Evolutionary conservation across 2,797 vertebrate species (phyloP).

Genomic region (Enteromius afrohamiltoni): DNA sequence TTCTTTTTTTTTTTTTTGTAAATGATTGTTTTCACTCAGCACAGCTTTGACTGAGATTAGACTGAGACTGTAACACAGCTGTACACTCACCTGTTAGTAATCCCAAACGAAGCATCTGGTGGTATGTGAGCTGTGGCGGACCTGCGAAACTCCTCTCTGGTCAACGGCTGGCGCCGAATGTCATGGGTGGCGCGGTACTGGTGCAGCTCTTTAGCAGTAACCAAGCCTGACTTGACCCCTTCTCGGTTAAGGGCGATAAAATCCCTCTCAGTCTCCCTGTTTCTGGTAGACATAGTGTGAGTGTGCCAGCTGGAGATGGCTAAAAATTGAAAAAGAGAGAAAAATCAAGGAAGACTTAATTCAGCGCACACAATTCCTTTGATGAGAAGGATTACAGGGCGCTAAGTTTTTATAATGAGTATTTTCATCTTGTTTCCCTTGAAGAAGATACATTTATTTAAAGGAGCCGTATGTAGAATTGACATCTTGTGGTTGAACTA

Average conservation of each 20-base stretch:
- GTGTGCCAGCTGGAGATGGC: conserved; percentile 81
- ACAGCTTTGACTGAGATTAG: not conserved
- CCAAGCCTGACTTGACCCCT: conserved; percentile 76
- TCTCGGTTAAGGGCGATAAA: conserved; percentile 76
- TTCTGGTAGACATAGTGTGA: conserved; percentile 58
- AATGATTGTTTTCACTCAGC: conserved; percentile 43
- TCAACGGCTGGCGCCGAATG: conserved; percentile 50
- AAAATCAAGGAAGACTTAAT: not conserved
- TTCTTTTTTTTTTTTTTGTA: not conserved
- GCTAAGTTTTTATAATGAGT: not conserved
- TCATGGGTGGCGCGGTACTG: conserved; percentile 76
- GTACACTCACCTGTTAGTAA: conserved; percentile 72
- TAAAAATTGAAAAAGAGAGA: conserved; percentile 54
- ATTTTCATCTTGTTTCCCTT: not conserved
- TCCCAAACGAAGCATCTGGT: conserved; percentile 74
- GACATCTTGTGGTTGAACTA: too few relatives aligned
- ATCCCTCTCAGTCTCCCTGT: conserved; percentile 64
- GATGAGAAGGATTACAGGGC: not conserved
- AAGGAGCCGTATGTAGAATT: not conserved
- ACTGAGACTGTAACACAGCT: conserved; percentile 1
- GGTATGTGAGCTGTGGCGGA: conserved; percentile 57
- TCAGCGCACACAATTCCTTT: not conserved
- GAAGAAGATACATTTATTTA: not conserved
- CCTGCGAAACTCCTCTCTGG: conserved; percentile 29
- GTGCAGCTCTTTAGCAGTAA: conserved; percentile 73